A percentile compares a stretch with the other conserved stretches of the same genome.
Evolutionary conservation across 1,140 invertebrate genomes (phyloP).

Genomic region (Neodiprion fabricii): DNA sequence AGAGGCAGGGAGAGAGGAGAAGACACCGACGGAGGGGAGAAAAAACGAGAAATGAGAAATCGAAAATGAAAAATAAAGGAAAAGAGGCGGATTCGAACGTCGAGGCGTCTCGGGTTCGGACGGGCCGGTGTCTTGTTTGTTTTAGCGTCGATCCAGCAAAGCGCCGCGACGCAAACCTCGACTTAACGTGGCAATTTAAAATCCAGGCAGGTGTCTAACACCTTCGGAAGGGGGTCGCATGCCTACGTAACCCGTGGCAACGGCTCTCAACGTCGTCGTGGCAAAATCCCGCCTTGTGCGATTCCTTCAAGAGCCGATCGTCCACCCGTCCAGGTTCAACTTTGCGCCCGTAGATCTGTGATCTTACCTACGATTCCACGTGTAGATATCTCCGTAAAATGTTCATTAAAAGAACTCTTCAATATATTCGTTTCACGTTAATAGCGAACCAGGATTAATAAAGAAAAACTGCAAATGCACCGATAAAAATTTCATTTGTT

Average conservation of each 20-base stretch:
- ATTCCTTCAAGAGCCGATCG: neutral
- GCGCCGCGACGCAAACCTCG: neutral
- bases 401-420: too few species aligned
- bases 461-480: too few species aligned
- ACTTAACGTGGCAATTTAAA: constrained; percentile 3
- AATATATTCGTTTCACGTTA: too few species aligned
- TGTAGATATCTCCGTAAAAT: too few species aligned
- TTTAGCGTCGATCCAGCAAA: constrained; percentile 36
- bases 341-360: neutral
- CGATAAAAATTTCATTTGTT: too few species aligned
- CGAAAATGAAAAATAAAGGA: constrained; percentile 25
- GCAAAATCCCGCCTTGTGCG: neutral
- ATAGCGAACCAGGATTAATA: too few species aligned
- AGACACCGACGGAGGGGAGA: constrained; percentile 11
- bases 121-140: constrained; percentile 52
- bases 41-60: constrained; percentile 38
- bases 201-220: constrained; percentile 6
- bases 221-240: neutral
- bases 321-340: neutral
- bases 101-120: constrained; percentile 56
- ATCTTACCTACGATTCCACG: too few species aligned
- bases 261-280: neutral
- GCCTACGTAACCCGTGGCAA: constrained; percentile 2
- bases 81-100: constrained; percentile 36
- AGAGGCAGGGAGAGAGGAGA: constrained; percentile 22